A percentile compares a stretch with the other conserved stretches of the same genome.
Conservation (phyloP, 1,140 invertebrate genomes). For the Oryzaephilus surinamensis region DNA sequence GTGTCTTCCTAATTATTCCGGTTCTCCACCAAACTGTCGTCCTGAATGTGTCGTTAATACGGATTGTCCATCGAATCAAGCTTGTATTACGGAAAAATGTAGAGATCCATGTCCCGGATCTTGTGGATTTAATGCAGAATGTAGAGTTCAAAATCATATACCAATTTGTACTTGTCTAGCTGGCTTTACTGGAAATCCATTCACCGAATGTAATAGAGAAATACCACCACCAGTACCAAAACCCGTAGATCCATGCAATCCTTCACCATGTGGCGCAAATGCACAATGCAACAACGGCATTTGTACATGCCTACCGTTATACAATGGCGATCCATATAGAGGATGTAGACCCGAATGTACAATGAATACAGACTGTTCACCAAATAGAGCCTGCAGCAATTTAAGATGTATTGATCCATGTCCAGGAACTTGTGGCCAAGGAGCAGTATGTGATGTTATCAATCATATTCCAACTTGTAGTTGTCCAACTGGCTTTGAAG, state of each 20-base stretch:
- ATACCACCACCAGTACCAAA: constrained; percentile 22
- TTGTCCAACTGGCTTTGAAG: constrained; percentile 58
- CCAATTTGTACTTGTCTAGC: constrained; percentile 59
- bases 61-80: constrained; percentile 65
- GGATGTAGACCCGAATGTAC: constrained; percentile 73
- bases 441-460: constrained; percentile 55
- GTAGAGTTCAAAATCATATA: constrained; percentile 63
- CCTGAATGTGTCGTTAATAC: constrained; percentile 71
- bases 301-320: constrained; percentile 49
- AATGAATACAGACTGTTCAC: constrained; percentile 66
- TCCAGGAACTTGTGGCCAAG: constrained; percentile 47
- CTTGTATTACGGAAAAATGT: constrained; percentile 69
- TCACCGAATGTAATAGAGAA: constrained; percentile 43
- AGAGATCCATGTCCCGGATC: constrained; percentile 67
- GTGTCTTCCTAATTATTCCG: constrained; percentile 63
- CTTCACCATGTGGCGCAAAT: constrained; percentile 49
- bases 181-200: constrained; percentile 61
- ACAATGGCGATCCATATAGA: constrained; percentile 48
- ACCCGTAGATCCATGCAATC: constrained; percentile 41
- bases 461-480: constrained; percentile 64
- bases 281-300: constrained; percentile 48
- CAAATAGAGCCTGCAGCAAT: constrained; percentile 61
- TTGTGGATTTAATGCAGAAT: constrained; percentile 65
- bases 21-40: constrained; percentile 65
- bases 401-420: constrained; percentile 62